Percentiles rank a stretch among this genome's conserved stretches.
Conservation (phyloP, 1,140 invertebrate genomes). For the Bombyx mandarina region DNA sequence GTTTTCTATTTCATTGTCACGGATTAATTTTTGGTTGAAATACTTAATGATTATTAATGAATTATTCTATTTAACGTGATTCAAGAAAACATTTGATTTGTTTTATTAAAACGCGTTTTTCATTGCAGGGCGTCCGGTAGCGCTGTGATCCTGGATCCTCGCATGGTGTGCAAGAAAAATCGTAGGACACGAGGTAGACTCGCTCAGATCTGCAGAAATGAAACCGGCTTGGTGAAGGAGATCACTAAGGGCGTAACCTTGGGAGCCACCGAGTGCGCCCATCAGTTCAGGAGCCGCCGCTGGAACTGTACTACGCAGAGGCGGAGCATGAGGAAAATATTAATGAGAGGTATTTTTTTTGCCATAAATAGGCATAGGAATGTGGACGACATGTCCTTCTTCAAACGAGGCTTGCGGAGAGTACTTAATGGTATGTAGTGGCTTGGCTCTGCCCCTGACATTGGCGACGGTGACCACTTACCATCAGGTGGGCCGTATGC, state of each 20-base stretch:
- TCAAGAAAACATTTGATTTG: neutral
- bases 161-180: conserved; percentile 85
- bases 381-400: no score
- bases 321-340: conserved; percentile 84
- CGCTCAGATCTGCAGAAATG: conserved; percentile 82
- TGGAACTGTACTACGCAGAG: conserved; percentile 89
- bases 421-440: no score
- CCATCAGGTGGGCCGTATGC: no score
- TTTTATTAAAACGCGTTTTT: neutral
- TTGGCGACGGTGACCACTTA: no score
- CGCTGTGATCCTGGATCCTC: conserved; percentile 89
- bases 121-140: conserved; percentile 80
- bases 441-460: no score
- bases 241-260: conserved; percentile 83
- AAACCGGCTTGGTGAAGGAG: conserved; percentile 82
- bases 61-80: neutral
- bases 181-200: conserved; percentile 81
- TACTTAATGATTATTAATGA: neutral
- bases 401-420: no score
- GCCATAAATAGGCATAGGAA: neutral
- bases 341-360: conserved; percentile 77
- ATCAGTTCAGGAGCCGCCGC: conserved; percentile 84
- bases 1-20: neutral
- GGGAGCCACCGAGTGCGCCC: conserved; percentile 86
- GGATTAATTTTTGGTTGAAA: neutral